Conservation (phyloP, 2,888 invertebrate genomes). For the Bhutanitis thaidina region DNA sequence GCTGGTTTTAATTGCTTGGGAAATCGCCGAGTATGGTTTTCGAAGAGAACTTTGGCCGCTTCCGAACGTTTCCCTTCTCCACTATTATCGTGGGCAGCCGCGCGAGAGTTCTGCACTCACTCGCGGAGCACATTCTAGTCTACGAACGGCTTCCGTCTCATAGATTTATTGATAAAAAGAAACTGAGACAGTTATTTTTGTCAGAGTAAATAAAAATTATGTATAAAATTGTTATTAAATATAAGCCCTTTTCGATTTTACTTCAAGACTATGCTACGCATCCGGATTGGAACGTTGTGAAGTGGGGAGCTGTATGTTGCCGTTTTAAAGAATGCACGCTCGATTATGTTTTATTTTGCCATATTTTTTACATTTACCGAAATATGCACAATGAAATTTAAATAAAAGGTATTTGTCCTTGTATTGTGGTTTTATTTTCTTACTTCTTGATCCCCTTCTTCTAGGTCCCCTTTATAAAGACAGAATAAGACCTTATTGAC, state of each 20-base stretch:
- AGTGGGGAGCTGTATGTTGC: slow-evolving; percentile 26
- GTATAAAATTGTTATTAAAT: slow-evolving; percentile 48
- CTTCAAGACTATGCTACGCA: slow-evolving; percentile 22
- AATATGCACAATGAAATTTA: slow-evolving; percentile 75
- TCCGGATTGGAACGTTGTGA: neutral
- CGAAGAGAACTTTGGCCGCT: slow-evolving; percentile 12
- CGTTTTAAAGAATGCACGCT: slow-evolving; percentile 51
- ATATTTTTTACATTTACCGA: slow-evolving; percentile 72
- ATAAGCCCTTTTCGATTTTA: slow-evolving; percentile 34
- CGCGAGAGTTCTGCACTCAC: slow-evolving; percentile 35
- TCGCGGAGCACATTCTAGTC: slow-evolving; percentile 54
- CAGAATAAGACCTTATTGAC: no score
- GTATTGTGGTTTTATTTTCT: slow-evolving; percentile 53
- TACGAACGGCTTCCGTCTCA: slow-evolving; percentile 63
- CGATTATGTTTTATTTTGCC: slow-evolving; percentile 58
- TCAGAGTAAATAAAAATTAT: slow-evolving; percentile 40
- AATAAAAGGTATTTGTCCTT: slow-evolving; percentile 76
- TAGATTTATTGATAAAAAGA: slow-evolving; percentile 36
- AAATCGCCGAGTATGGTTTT: slow-evolving; percentile 34
- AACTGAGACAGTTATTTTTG: slow-evolving; percentile 57
- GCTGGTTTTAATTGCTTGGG: slow-evolving; percentile 37
- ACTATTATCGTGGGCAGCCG: slow-evolving; percentile 25
- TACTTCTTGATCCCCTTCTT: neutral
- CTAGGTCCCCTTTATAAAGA: no score
- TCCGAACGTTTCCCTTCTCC: slow-evolving; percentile 6